phyloP scores from a whole-genome alignment of 2,113 vertebrate species.

The Numida meleagris region DNA sequence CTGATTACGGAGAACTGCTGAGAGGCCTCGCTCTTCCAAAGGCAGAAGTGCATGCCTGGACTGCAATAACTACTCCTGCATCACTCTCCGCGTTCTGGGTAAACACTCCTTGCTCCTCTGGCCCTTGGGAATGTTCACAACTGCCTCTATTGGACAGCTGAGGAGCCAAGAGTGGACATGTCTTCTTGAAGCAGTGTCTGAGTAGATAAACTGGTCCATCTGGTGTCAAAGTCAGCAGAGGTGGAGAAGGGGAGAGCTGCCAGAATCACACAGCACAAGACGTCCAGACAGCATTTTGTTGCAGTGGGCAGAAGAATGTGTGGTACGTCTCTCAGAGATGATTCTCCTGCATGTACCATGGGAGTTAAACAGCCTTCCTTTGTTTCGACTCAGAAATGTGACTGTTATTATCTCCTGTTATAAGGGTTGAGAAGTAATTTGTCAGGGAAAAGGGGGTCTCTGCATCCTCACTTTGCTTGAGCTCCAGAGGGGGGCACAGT shows the following conservation, averaged over 20 bases:
- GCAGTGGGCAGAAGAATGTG: background rate
- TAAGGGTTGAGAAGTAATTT: background rate
- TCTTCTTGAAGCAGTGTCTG: background rate
- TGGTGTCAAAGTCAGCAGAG: background rate
- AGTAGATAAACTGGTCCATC: no score
- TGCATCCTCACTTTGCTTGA: background rate
- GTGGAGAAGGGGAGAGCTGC: background rate
- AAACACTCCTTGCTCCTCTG: background rate
- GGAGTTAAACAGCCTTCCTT: background rate
- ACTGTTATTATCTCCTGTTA: background rate
- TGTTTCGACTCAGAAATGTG: background rate
- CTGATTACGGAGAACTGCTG: background rate
- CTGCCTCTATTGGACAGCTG: background rate
- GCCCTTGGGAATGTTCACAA: background rate
- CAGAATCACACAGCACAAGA: accelerated
- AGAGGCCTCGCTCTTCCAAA: background rate
- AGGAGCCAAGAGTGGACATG: background rate
- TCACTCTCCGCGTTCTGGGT: background rate
- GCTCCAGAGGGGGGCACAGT: accelerated
- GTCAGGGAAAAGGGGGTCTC: background rate
- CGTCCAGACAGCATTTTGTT: background rate
- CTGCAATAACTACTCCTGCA: background rate
- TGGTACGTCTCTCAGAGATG: background rate
- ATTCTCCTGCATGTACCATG: background rate
- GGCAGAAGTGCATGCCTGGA: background rate